Percentiles rank a stretch among this genome's conserved stretches.
Evolutionary conservation across 2,113 vertebrate genomes (phyloP).

Genomic region (Myrmecobius fasciatus): DNA sequence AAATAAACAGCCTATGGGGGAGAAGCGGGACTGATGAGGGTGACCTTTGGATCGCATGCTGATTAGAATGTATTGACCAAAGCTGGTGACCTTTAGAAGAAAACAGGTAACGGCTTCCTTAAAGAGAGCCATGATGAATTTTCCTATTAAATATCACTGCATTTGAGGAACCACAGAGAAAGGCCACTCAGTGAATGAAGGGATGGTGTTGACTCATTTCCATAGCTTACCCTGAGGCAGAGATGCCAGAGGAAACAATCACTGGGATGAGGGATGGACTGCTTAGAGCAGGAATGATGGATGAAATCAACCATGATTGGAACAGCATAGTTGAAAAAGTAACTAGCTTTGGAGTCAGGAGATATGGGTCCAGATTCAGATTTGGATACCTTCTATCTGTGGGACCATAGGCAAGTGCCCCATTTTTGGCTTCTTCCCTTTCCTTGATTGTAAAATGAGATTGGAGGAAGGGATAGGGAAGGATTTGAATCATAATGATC

Average conservation of each 20-base stretch:
- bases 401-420: not conserved
- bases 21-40: slow-evolving; percentile 43
- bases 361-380: not conserved
- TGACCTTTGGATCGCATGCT: slow-evolving; percentile 77
- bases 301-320: not conserved
- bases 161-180: slow-evolving; percentile 63
- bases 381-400: not conserved
- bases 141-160: slow-evolving; percentile 79
- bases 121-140: slow-evolving; percentile 64
- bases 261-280: not conserved
- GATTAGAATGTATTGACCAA: slow-evolving; percentile 80
- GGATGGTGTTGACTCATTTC: not conserved
- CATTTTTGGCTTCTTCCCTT: not conserved
- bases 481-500: not conserved
- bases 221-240: not conserved
- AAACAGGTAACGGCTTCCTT: slow-evolving; percentile 69
- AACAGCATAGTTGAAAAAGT: not conserved
- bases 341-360: not conserved
- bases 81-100: slow-evolving; percentile 77
- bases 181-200: slow-evolving; percentile 67
- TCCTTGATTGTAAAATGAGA: not conserved
- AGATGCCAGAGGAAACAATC: not conserved
- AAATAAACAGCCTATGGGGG: slow-evolving; percentile 45
- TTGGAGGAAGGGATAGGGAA: not conserved
- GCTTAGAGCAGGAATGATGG: not conserved